Evolutionary conservation across 2,113 vertebrate species (phyloP), one percentile per base, ranked within the genome.

Genomic region (Ptilonorhynchus violaceus): DNA sequence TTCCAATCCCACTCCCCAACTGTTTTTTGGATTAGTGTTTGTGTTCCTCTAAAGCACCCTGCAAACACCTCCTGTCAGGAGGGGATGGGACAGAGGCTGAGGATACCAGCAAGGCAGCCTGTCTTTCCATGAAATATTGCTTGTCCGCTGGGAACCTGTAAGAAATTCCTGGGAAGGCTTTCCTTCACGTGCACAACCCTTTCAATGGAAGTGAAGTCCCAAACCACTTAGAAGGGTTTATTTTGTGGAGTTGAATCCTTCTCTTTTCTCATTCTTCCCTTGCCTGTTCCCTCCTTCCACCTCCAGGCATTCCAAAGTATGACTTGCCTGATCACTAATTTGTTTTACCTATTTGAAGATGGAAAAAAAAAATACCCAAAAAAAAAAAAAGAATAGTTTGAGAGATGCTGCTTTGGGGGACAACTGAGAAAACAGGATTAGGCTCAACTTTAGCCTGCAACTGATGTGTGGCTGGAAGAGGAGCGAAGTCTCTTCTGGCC

Each of bases 1-100:
- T 97, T 97, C 96, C 90, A 79, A 84, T 95, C 96, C 94, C 60
- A 64, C 95, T 92, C 86, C 88, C 89, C 88, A 91, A 20, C 88
- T 93, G 93, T 15, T 88, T 88, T 91, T 94, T 21, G 31, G 68
- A 80, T 84, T 41, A 81, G 75, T 81, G 72, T 77, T 92, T 85
- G 44, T 93, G 79, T 94, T 93, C 80, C 70, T 95, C 46, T 73
- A 3, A 82, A 73, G 93, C 72, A 70, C 63, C 88, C 89, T 88
- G 81, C 89, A 75, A 95, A 82, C 31, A 13, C n/a, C 76, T 73
- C 63, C 64, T 85, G 64, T 41, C 81, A 83, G 11, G 21, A 76
- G 63, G 46, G 58, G 50, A 53, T 60, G 75, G 69, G 59, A 89
- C 50, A 42, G 44, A 55, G 13, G 28, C 59, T 31, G 58, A 68